phyloP scores from a whole-genome alignment of 1,140 invertebrate species.

The Monochamus saltuarius region DNA sequence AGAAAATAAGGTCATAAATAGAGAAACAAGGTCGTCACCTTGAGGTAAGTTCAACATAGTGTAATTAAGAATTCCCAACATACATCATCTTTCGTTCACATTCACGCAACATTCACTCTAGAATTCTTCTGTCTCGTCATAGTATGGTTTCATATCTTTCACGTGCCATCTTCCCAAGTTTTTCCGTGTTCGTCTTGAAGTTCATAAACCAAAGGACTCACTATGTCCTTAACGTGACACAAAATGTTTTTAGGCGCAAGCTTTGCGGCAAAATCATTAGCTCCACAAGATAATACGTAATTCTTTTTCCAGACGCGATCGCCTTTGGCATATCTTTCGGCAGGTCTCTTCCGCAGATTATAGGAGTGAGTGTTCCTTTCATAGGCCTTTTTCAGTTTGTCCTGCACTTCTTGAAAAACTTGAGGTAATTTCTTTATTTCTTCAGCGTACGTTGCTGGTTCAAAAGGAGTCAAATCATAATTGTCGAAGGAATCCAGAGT shows the following conservation, averaged over 20 bases:
- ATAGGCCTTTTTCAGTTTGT: conserved; percentile 10
- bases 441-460: conserved; percentile 11
- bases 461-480: conserved; percentile 7
- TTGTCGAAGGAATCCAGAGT: background rate
- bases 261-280: conserved; percentile 21
- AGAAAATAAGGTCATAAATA: no score
- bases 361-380: conserved; percentile 10
- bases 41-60: no score
- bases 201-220: conserved; percentile 12
- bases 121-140: background rate
- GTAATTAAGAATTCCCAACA: no score
- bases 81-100: no score
- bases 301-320: conserved; percentile 22
- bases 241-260: conserved; percentile 25
- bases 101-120: no score
- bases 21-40: no score
- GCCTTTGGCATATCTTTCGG: conserved; percentile 11
- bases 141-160: conserved; percentile 27
- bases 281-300: conserved; percentile 22
- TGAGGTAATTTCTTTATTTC: conserved; percentile 13
- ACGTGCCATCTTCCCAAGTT: conserved; percentile 19
- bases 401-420: no score
- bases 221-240: conserved; percentile 10
- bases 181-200: no score
- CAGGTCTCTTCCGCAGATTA: conserved; percentile 19